Evolutionary conservation across 1,140 invertebrate genomes (phyloP), one percentile per base, ranked within the genome.

Genomic region (Drosophila lacteicornis): DNA sequence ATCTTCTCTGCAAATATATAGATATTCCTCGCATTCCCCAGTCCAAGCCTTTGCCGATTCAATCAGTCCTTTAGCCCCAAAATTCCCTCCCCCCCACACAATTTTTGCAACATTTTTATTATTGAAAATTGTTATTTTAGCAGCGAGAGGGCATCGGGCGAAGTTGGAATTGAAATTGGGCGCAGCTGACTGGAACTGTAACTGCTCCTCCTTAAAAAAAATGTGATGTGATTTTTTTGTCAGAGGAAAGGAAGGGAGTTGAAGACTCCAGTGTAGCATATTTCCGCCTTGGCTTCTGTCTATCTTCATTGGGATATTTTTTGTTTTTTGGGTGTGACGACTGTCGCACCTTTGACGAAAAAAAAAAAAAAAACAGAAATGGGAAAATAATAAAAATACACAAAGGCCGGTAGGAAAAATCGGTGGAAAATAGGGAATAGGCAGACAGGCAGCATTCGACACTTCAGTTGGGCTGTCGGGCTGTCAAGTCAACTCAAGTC

Each of bases 121-220:
- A 58, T 77, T 58, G 63, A 60, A 78, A 69, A 60, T 78, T 69
- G 56, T 77, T 77, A 77, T 77, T 77, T 77, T 76, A 43, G n/a
- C 45, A 30, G 43, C 27, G 12, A 69, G 36, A 22, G 43, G 15
- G 15, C 19, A 36, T 9, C 4, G 65, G 12, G 11, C 6, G 36
- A 73, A 60, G 68, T 63, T 77, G 36, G 50, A 77, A 77, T 77
- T 67, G 74, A 77, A 77, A 78, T 69, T 78, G 74, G 75, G 61
- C 75, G 75, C 75, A 77, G 75, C 75, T 77, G 75, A 65, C 38
- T 77, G 75, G 74, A 77, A 77, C 74, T 77, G 63, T 47, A 55
- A 55, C 56, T 60, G 74, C 75, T 69, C 27, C 61, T 69, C 50
- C 73, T 53, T 47, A 33, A 56, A 56, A 56, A 56, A 56, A 56